Percentiles rank a stretch among this genome's conserved stretches.
Conservation (phyloP, 2,113 vertebrate genomes). For the Rhynchomys soricoides region DNA sequence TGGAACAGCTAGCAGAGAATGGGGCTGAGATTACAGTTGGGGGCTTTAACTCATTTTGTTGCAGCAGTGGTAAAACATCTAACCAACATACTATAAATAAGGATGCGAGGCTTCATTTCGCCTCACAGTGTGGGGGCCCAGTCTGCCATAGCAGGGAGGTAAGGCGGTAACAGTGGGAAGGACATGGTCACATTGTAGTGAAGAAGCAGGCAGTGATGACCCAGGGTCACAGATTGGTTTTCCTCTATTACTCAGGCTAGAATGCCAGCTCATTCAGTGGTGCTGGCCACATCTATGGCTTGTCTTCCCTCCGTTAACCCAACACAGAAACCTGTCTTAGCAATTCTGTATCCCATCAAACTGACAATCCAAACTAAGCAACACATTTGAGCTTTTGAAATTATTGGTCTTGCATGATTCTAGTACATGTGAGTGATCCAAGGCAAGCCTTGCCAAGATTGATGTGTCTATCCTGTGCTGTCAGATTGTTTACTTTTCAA, state of each 20-base stretch:
- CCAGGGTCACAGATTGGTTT: not conserved
- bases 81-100: not conserved
- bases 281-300: no score
- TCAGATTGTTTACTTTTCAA: conserved; percentile 36
- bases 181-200: not conserved
- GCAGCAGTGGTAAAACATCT: not conserved
- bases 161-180: not conserved
- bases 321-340: no score
- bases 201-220: not conserved
- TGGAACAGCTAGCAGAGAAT: not conserved
- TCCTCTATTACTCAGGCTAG: not conserved
- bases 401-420: not conserved
- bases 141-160: no score
- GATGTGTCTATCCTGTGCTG: not conserved
- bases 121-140: not conserved
- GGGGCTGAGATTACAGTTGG: not conserved
- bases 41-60: not conserved
- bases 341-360: not conserved
- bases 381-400: not conserved
- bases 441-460: not conserved
- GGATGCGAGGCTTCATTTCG: no score
- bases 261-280: no score
- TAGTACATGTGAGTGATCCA: not conserved
- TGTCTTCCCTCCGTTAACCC: not conserved
- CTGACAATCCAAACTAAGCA: not conserved